Evolutionary conservation across 1,140 invertebrate genomes (phyloP), one percentile per base, ranked within the genome.

Genomic region (Papilio dardanus): DNA sequence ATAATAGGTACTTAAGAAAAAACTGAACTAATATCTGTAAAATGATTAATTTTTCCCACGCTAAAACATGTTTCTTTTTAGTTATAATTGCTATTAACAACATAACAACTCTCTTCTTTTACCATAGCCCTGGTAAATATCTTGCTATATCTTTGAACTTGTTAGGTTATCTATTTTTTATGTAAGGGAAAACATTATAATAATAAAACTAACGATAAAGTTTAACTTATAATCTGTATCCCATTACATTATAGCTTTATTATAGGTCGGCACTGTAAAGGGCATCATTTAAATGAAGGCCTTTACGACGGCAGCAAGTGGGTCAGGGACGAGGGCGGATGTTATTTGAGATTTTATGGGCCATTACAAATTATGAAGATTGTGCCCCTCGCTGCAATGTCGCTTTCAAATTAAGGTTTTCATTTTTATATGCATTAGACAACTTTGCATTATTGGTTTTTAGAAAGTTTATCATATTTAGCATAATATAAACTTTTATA

Each of bases 281-380:
- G 24, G 62, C 24, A 65, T 10, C 24, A 65, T 31, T 31, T 65
- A 65, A 67, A 67, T 67, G 16, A 67, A 67, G n/a, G 66, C 66
- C 19, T 37, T 67, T 67, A 65, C 21, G 16, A 58, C n/a, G 28
- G 12, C 62, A 1, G 33, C 31, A 67, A 67, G 31, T 67, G 66
- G 66, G 66, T 67, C 31, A 67, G 30, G 66, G 66, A 33, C 66
- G 19, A 67, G 66, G 30, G 16, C 66, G 33, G 66, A 67, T 67
- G 66, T 67, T 33, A 65, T 65, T 65, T n/a, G 30, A 65, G 62
- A 65, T 31, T 67, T 67, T 67, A 67, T 67, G 66, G 66, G 16
- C 66, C 66, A 67, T 67, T 35, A 67, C 66, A 35, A 67, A 67
- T 67, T 67, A 67, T 67, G 66, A 67, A 67, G 66, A 67, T 67